Base-by-base conservation (phyloP, 1,140 invertebrate species). In the Phymorhynchus buccinoides region DNA sequence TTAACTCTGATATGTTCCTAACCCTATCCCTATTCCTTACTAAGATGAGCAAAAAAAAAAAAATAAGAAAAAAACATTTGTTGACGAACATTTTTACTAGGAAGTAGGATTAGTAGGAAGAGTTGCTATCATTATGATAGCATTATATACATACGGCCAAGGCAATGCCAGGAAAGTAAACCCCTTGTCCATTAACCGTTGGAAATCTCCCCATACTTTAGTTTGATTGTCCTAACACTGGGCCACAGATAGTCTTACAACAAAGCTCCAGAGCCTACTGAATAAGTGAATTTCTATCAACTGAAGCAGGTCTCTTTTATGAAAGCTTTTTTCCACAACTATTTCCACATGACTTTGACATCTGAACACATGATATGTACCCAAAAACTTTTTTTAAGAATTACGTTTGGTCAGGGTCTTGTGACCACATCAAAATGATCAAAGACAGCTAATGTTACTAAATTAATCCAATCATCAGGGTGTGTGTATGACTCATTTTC, bases 141-240 rank as follows among this genome's bases (percentile, higher is more conserved):
- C n/a, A 80, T 30, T 56, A 16, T 41, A 39, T 71, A 83, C 66
- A 71, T 32, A 71, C 81, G 7, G 30, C 39, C 12, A 32, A 14
- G 16, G 37, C 81, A 30, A 44, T 27, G 42, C 81, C 81, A 39
- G 81, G 62, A 30, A 83, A 66, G 32, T 83, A 83, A 56, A 27
- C 16, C 39, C 37, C 81, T 27, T 44, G n/a, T n/a, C 66, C 66
- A 73, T 83, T 83, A 9, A 71, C 41, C 32, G 39, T 73, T 27
- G 81, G 39, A 62, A 62, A 68, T 71, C 56, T 83, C n/a, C 81
- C 81, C 81, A 83, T 83, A 12, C 6, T 62, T n/a, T n/a, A n/a
- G n/a, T 0, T 32, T n/a, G n/a, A n/a, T 37, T 42, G 27, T 18
- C 4, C 39, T 27, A 3, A 4, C 16, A 80, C 1, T 1, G 22